These are phyloP conservation scores for Zygogramma bicolorata DNA, from an alignment of 2,888 invertebrate genomes.

Conservation along the genomic window DNA sequence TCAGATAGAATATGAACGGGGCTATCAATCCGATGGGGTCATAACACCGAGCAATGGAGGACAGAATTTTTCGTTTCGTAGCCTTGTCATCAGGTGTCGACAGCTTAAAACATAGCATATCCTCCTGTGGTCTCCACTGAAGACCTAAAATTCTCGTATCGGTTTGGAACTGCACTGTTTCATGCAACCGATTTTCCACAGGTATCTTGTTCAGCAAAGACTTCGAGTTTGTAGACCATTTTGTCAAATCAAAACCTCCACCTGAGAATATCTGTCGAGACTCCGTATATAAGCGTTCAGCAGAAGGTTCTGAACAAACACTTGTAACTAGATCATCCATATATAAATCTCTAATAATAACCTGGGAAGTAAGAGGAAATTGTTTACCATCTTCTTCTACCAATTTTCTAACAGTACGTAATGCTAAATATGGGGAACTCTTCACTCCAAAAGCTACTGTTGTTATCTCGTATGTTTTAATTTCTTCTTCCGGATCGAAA, in stretches of 20 bases:
- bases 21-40: slow-evolving; percentile 29
- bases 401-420: slow-evolving; percentile 16
- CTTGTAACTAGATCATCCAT: background rate
- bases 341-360: background rate
- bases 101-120: slow-evolving; percentile 16
- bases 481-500: background rate
- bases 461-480: slow-evolving; percentile 12
- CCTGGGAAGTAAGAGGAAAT: background rate
- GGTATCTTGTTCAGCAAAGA: slow-evolving; percentile 12
- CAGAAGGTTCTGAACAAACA: background rate
- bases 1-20: slow-evolving; percentile 14
- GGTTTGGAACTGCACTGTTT: slow-evolving; percentile 22
- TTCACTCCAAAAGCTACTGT: slow-evolving; percentile 18
- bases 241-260: slow-evolving; percentile 26
- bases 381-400: background rate
- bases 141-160: slow-evolving; percentile 31
- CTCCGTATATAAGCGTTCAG: slow-evolving; percentile 12
- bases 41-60: slow-evolving; percentile 24
- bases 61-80: slow-evolving; percentile 22
- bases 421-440: slow-evolving; percentile 21
- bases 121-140: no score
- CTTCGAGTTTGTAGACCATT: slow-evolving; percentile 31
- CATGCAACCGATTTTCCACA: slow-evolving; percentile 18
- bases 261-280: slow-evolving; percentile 10
- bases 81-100: slow-evolving; percentile 10